These are phyloP conservation scores for Pterocles gutturalis DNA, from an alignment of 2,113 vertebrate genomes.

Conservation along the genomic window DNA sequence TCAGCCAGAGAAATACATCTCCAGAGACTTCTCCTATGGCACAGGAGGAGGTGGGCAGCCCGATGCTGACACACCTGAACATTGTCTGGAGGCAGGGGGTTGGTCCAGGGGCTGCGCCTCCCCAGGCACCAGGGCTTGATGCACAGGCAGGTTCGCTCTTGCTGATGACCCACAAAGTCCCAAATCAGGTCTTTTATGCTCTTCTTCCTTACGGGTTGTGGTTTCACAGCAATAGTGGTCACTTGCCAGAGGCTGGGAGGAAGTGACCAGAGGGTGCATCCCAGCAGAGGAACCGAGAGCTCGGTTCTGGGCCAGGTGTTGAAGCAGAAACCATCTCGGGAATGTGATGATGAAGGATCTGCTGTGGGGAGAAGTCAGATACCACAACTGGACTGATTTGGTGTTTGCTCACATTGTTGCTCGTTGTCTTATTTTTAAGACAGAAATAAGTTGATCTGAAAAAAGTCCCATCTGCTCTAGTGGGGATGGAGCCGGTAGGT, in stretches of 20 bases:
- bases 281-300: not conserved
- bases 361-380: not conserved
- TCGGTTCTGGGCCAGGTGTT: not conserved
- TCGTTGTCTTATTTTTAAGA: not conserved
- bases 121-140: not conserved
- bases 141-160: not conserved
- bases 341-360: not conserved
- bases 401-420: not conserved
- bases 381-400: not conserved
- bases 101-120: not conserved
- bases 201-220: not conserved
- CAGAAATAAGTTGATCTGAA: not conserved
- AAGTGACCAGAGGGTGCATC: not conserved
- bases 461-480: not conserved
- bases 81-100: not conserved
- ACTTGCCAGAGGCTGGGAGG: not conserved
- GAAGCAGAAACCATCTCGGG: not conserved
- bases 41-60: not conserved
- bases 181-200: not conserved
- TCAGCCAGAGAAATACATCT: not conserved
- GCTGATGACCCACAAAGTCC: not conserved
- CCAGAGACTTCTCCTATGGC: fast-evolving
- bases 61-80: not conserved
- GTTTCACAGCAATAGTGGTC: not conserved
- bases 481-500: not conserved